Evolutionary conservation across 2,888 invertebrate genomes (phyloP), one percentile per base, ranked within the genome.

Genomic region (Blera fallax): DNA sequence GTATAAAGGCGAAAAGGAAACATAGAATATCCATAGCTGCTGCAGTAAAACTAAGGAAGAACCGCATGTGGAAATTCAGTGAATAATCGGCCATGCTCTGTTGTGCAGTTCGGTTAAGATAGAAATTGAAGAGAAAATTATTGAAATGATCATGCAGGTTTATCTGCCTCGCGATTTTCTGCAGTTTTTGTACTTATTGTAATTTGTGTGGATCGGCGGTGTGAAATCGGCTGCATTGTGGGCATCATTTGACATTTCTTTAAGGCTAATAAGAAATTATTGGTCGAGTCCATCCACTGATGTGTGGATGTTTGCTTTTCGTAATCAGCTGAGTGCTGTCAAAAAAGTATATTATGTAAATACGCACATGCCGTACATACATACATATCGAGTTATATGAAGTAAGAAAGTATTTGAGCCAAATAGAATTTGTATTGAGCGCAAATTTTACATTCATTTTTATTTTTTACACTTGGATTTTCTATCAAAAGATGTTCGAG

Each of bases 141-240:
- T 16, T 34, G 14, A 58, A 72, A 58, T 24, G 72, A 72, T 72
- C 72, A 18, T 48, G 72, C 43, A 34, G 32, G 54, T 54, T 43
- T 54, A 18, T 69, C 21, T 29, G 18, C 7, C 43, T 54, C 29
- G 40, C 14, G 45, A 64, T 56, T 43, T 27, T n/a, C n/a, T 64
- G 45, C 29, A 32, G 32, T 43, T 56, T 27, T 56, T 3, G 40
- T 37, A 32, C 32, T 29, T 6, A n/a, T n/a, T n/a, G n/a, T n/a
- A 62, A 43, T 32, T 18, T 29, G 45, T 32, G 62, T 10, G 4
- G 29, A 32, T 32, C 6, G n/a, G n/a, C n/a, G n/a, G n/a, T n/a
- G 16, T 16, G 27, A 11, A 24, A 14, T 40, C 40, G 14, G 24
- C 14, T 43, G 40, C 40, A 32, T 21, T 32, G 21, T 27, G 5